Conservation (phyloP, 2,888 invertebrate species). For the Trilocha varians region DNA sequence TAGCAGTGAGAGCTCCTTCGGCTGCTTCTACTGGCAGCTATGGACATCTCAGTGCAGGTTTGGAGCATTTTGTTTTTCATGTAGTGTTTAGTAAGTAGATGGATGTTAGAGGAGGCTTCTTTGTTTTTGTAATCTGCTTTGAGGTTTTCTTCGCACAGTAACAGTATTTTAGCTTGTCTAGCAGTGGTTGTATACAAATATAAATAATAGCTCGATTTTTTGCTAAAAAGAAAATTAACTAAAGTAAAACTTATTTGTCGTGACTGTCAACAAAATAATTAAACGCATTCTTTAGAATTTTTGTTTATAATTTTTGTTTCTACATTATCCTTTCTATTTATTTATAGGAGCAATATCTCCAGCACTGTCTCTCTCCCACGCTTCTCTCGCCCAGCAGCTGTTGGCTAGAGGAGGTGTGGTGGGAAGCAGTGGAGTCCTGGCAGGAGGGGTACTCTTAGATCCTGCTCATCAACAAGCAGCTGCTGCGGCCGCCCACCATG, state of each 20-base stretch:
- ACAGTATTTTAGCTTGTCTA: too few relatives aligned
- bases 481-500: constrained; percentile 63
- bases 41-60: constrained; percentile 96
- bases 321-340: constrained; percentile 2
- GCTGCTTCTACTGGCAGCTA: constrained; percentile 91
- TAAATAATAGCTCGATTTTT: too few relatives aligned
- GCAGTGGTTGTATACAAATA: too few relatives aligned
- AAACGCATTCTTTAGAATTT: constrained; percentile 11
- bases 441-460: constrained; percentile 56
- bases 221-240: too few relatives aligned
- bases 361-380: constrained; percentile 78
- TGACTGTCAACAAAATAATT: too few relatives aligned
- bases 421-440: constrained; percentile 58
- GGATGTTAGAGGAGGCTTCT: too few relatives aligned
- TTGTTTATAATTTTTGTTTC: constrained; percentile 13
- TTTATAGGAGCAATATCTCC: constrained; percentile 85
- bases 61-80: constrained; percentile 17
- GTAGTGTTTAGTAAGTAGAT: too few relatives aligned
- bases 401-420: constrained; percentile 57
- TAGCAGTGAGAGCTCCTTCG: constrained; percentile 90
- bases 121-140: too few relatives aligned
- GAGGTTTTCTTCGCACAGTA: too few relatives aligned
- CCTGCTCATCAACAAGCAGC: constrained; percentile 67
- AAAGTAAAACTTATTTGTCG: too few relatives aligned
- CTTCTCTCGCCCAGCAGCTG: constrained; percentile 61